Conservation (phyloP, 1,140 invertebrate species). For the Oncopodura yosiiana region DNA sequence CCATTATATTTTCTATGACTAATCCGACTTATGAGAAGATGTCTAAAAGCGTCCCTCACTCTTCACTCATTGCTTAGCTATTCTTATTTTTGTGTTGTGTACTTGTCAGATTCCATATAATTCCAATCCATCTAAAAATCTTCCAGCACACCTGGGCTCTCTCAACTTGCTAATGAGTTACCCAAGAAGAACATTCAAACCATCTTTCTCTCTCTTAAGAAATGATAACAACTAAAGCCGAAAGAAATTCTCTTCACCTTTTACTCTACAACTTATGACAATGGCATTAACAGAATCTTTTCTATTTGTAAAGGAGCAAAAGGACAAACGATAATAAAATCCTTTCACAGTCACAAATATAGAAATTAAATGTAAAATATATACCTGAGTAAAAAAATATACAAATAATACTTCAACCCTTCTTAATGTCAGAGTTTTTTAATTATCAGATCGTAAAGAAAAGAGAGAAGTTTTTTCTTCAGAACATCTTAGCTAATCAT, state of each 20-base stretch:
- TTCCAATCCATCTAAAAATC: not conserved
- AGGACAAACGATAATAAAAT: conserved; percentile 5
- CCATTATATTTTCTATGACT: conserved; percentile 3
- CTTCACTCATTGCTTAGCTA: not conserved
- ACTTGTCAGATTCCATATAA: conserved; percentile 4
- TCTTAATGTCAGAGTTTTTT: conserved; percentile 29
- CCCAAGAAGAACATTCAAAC: too few species aligned
- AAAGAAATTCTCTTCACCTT: not conserved
- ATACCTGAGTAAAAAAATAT: too few species aligned
- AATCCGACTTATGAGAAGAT: conserved; percentile 3
- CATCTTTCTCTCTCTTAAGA: too few species aligned
- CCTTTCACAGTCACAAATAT: too few species aligned
- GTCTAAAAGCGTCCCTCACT: conserved; percentile 4
- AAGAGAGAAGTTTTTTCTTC: conserved; percentile 1
- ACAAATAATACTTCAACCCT: conserved; percentile 12
- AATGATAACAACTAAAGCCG: conserved; percentile 9
- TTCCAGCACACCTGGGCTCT: conserved; percentile 23
- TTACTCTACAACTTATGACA: not conserved
- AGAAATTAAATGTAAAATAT: too few species aligned
- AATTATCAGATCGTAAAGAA: conserved; percentile 30
- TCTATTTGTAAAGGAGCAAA: conserved; percentile 1
- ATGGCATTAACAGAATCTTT: conserved; percentile 2
- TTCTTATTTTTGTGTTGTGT: too few species aligned
- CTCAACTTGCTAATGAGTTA: conserved; percentile 25
- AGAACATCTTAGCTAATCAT: not conserved